Evolutionary conservation across 2,888 invertebrate genomes (phyloP).

Genomic region (Noctua janthina): DNA sequence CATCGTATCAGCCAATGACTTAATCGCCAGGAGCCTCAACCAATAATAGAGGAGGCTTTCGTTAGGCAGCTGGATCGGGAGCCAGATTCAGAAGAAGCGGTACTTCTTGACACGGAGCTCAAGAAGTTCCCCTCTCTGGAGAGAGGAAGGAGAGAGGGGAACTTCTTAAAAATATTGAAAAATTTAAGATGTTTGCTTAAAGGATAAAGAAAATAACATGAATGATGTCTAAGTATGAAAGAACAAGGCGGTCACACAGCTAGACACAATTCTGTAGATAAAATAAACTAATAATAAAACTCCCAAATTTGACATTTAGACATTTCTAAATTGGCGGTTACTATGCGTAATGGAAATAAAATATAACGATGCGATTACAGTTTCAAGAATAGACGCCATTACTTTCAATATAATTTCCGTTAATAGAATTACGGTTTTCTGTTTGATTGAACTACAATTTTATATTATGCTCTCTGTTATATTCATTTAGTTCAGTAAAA

Average conservation of each 20-base stretch:
- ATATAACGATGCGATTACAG: neutral
- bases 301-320: constrained; percentile 15
- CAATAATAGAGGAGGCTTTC: too few species aligned
- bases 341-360: constrained; percentile 21
- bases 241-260: neutral
- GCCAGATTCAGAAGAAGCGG: too few species aligned
- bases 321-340: constrained; percentile 16
- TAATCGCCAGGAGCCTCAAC: too few species aligned
- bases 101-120: too few species aligned
- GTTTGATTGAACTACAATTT: neutral
- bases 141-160: too few species aligned
- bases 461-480: neutral
- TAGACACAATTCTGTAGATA: neutral
- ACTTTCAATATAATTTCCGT: neutral
- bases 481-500: constrained; percentile 12
- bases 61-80: too few species aligned
- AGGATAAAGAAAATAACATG: neutral
- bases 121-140: too few species aligned
- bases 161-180: too few species aligned
- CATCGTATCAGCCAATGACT: too few species aligned
- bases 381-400: constrained; percentile 10
- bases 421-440: constrained; percentile 21
- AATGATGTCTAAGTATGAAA: too few species aligned
- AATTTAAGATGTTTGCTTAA: neutral
- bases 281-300: constrained; percentile 17